Evolutionary conservation across 1,140 invertebrate species (phyloP).

Genomic region (Psix sp.): DNA sequence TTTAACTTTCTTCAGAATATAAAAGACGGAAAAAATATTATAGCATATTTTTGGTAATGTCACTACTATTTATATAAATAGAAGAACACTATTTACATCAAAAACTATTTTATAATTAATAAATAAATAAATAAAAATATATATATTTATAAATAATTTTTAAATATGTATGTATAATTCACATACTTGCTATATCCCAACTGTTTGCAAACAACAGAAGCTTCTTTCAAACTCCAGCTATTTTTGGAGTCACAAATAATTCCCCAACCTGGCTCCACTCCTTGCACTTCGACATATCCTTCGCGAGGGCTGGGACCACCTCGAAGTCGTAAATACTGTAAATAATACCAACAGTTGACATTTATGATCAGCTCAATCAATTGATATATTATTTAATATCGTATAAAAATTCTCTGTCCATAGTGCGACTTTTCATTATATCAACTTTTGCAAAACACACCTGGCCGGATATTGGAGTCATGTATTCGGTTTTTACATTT

Average conservation of each 20-base stretch:
- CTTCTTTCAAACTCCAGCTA: constrained; percentile 77
- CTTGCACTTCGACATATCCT: constrained; percentile 79
- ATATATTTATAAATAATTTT: too few relatives aligned
- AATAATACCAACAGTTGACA: constrained; percentile 29
- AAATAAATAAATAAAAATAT: too few relatives aligned
- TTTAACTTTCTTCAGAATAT: constrained; percentile 40
- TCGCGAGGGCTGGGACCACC: constrained; percentile 76
- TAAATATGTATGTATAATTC: constrained; percentile 59
- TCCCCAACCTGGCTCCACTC: constrained; percentile 75
- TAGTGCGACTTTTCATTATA: too few relatives aligned
- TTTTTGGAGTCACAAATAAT: constrained; percentile 76
- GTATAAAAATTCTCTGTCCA: not conserved
- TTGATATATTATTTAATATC: constrained; percentile 5
- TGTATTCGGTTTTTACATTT: constrained; percentile 16
- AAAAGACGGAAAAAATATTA: constrained; percentile 20
- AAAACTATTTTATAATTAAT: too few relatives aligned
- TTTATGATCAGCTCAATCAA: constrained; percentile 10
- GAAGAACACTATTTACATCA: too few relatives aligned
- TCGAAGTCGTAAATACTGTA: constrained; percentile 76
- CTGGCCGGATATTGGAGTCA: constrained; percentile 70
- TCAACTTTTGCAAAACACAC: constrained; percentile 46
- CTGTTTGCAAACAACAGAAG: constrained; percentile 78
- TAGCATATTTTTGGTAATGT: constrained; percentile 14
- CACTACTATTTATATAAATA: too few relatives aligned
- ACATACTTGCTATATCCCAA: constrained; percentile 78